phyloP scores from a whole-genome alignment of 2,888 invertebrate genomes.

The Eupithecia exiguata region DNA sequence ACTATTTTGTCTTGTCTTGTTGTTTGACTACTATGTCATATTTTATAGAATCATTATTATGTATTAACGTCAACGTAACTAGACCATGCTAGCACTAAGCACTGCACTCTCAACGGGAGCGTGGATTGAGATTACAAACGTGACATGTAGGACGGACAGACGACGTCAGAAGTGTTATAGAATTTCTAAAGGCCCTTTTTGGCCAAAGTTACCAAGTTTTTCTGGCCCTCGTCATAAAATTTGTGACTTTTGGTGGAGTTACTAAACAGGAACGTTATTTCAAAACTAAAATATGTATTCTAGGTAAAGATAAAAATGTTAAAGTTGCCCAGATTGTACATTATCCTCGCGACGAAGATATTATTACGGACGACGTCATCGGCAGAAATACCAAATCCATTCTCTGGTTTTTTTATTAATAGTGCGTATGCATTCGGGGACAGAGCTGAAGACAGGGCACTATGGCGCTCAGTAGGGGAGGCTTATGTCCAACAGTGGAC shows the following conservation, averaged over 20 bases:
- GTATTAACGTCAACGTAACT: neutral
- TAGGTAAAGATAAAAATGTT: neutral
- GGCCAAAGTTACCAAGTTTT: neutral
- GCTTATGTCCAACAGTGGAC: no score
- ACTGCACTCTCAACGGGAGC: constrained; percentile 36
- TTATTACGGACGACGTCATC: no score
- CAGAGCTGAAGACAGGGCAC: no score
- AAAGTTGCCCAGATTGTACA: no score
- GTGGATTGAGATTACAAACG: constrained; percentile 47
- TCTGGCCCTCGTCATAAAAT: neutral
- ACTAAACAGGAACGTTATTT: neutral
- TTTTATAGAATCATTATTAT: no score
- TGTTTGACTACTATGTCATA: no score
- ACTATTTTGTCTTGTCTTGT: no score
- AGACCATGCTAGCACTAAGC: constrained; percentile 7
- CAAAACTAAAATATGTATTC: neutral
- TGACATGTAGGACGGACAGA: constrained; percentile 27
- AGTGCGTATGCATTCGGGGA: no score
- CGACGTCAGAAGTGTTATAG: constrained; percentile 12
- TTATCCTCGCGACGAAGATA: no score
- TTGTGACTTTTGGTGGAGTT: neutral
- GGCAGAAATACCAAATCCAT: no score
- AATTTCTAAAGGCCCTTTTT: neutral
- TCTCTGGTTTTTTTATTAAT: no score
- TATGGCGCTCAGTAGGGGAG: no score